These are phyloP conservation scores for Drosophila suboccidentalis DNA, from an alignment of 2,888 invertebrate genomes.

Conservation along the genomic window DNA sequence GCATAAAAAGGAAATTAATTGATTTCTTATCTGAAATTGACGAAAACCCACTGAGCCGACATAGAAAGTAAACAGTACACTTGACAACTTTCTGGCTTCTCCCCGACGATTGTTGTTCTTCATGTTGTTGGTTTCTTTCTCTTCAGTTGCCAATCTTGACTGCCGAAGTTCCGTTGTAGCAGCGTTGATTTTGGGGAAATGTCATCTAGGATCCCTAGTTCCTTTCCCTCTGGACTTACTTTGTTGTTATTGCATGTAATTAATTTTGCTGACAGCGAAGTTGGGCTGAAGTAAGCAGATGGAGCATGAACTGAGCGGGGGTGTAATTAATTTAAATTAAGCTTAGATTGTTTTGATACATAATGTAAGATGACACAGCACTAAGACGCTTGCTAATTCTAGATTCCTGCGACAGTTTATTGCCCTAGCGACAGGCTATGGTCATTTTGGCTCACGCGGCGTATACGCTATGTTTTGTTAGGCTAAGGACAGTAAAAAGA, in stretches of 20 bases:
- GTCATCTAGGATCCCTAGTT: constrained; percentile 18
- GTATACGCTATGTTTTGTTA: constrained; percentile 42
- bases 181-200: constrained; percentile 59
- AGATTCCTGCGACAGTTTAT: constrained; percentile 9
- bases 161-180: constrained; percentile 40
- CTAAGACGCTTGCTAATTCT: constrained; percentile 15
- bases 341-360: constrained; percentile 69
- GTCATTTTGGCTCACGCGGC: constrained; percentile 21
- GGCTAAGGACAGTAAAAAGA: constrained; percentile 2
- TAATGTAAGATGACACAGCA: constrained; percentile 22
- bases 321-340: constrained; percentile 74
- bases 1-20: constrained; percentile 58
- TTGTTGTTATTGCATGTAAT: constrained; percentile 66
- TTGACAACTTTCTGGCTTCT: constrained; percentile 47
- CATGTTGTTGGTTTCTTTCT: constrained; percentile 11
- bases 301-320: constrained; percentile 28
- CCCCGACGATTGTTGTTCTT: not conserved
- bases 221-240: not conserved
- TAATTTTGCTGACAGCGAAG: constrained; percentile 58
- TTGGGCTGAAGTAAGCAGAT: constrained; percentile 33
- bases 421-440: constrained; percentile 8
- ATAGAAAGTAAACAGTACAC: constrained; percentile 51
- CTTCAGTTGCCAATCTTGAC: constrained; percentile 6
- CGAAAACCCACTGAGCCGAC: constrained; percentile 31
- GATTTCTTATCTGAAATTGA: constrained; percentile 63